Percentiles rank a stretch among this genome's conserved stretches.
Evolutionary conservation across 2,113 vertebrate genomes (phyloP).

Genomic region (Larimichthys polyactis): DNA sequence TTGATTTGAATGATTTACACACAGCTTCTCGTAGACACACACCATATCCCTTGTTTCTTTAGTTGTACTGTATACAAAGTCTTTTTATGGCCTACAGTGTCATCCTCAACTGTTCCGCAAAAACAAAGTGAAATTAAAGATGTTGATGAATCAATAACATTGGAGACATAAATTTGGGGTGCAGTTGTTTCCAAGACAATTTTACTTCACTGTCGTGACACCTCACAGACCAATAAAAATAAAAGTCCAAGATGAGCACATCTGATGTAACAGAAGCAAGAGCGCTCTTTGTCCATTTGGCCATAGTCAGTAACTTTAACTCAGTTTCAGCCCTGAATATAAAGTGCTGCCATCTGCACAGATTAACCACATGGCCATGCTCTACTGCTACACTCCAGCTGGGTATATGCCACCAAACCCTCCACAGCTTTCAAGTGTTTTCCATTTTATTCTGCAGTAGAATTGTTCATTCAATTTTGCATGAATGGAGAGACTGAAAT

Average conservation of each 20-base stretch:
- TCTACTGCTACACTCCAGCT: not conserved
- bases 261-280: conserved; percentile 2
- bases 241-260: conserved; percentile 1
- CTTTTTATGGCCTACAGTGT: not conserved
- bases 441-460: not conserved
- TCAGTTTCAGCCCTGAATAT: conserved; percentile 2
- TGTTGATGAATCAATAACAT: not conserved
- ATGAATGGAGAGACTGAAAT: not conserved
- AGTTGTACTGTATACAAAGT: not conserved
- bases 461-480: not conserved
- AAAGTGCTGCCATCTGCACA: not conserved
- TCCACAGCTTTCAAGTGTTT: not conserved
- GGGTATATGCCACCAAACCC: not conserved
- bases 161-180: not conserved
- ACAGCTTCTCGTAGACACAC: not conserved
- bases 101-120: not conserved
- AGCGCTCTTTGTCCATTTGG: not conserved
- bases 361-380: conserved; percentile 6
- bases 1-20: not conserved
- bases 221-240: conserved; percentile 26
- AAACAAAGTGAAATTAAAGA: not conserved
- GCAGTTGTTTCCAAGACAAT: conserved; percentile 24
- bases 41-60: not conserved
- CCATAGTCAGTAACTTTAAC: conserved; percentile 31
- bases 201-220: conserved; percentile 25